Evolutionary conservation across 2,797 vertebrate genomes (phyloP), one percentile per base, ranked within the genome.

Genomic region (Echeneis naucrates): DNA sequence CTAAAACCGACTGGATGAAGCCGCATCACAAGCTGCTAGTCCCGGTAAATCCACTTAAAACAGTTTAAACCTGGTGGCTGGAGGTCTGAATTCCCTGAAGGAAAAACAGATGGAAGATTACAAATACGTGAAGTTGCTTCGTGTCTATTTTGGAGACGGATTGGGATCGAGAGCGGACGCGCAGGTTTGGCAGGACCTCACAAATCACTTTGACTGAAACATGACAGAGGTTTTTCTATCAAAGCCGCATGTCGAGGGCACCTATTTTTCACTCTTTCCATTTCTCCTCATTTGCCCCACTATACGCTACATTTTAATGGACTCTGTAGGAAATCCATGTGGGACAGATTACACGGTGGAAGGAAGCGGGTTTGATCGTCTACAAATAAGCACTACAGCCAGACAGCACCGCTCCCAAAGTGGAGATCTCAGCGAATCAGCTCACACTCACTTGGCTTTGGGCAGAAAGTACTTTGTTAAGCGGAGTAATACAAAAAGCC

Each of bases 261-360:
- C 71, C 77, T 33, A 30, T 47, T 72, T 26, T n/a, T 53, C 74
- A 44, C 24, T 40, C 71, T 8, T 84, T 60, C 44, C 65, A 73
- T 87, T 85, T 56, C 76, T 80, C 72, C 73, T 61, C 24, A 1
- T 68, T 61, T 47, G 59, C 42, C 55, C 58, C 50, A 0, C 75
- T 53, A 19, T 53, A 19, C 1, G 72, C 76, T 83, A 24, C 74
- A 57, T 59, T 79, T 87, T 81, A 75, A 91, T 80, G 63, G 87
- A 85, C 75, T 76, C 65, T 51, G 87, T 40, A 60, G 77, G 84
- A 86, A 83, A 81, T 84, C 85, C 92, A 93, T 92, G 89, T 91
- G 90, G 90, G 86, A 91, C 76, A 82, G 71, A 92, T 93, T 91
- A 93, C 80, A 77, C 32, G 8, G 77, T 80, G 80, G 81, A 88